Percentiles rank a stretch among this genome's conserved stretches.
These are phyloP conservation scores for Propithecus deckenii DNA, from an alignment of 2,797 vertebrate species.

Conservation along the genomic window DNA sequence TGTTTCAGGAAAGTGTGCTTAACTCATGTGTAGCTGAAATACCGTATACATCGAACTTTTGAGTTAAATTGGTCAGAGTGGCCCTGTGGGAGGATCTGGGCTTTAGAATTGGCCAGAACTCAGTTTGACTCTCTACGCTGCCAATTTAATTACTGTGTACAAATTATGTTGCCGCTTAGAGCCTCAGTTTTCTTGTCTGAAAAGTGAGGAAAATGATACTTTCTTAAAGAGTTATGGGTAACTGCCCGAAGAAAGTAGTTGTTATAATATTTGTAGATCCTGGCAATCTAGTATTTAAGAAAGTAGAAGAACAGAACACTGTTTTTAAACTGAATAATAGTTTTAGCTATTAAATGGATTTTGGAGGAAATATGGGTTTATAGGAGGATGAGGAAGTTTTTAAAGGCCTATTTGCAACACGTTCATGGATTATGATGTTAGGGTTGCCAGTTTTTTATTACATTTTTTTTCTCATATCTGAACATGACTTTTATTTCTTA, in stretches of 20 bases:
- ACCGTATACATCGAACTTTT: fast-evolving
- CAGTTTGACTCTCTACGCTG: not conserved
- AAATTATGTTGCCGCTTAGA: not conserved
- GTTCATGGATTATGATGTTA: not conserved
- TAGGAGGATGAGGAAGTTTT: not conserved
- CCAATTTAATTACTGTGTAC: not conserved
- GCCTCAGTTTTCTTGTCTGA: not conserved
- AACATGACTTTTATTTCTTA: not conserved
- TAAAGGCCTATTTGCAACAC: not conserved
- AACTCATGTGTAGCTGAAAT: not conserved
- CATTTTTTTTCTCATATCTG: not conserved
- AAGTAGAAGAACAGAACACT: not conserved
- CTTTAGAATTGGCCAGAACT: not conserved
- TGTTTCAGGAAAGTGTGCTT: not conserved
- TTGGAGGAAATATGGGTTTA: not conserved
- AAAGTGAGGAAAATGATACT: not conserved
- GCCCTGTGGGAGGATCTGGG: not conserved
- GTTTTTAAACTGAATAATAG: not conserved
- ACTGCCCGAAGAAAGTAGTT: not conserved
- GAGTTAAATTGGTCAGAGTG: not conserved
- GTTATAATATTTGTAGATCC: not conserved
- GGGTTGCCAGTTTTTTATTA: not conserved
- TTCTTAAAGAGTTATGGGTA: not conserved
- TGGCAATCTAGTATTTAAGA: not conserved
- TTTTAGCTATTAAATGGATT: not conserved